Evolutionary conservation across 2,888 invertebrate species (phyloP).

Genomic region (Luperina testacea): DNA sequence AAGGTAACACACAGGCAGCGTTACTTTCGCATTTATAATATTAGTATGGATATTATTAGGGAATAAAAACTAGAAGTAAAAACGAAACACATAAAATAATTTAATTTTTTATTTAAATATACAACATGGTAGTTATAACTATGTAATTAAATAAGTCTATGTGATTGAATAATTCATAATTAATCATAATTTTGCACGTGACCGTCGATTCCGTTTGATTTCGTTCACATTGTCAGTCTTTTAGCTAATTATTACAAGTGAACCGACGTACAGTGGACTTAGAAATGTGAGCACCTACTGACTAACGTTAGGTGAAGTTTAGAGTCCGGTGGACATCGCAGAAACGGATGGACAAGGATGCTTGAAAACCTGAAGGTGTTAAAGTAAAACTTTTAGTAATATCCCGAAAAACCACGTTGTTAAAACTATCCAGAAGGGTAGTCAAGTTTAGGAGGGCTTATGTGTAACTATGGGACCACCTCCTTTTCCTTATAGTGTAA

Average conservation of each 20-base stretch:
- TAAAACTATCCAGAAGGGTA: background rate
- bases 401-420: constrained; percentile 32
- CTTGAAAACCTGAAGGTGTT: constrained; percentile 21
- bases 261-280: constrained; percentile 64
- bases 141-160: constrained; percentile 86
- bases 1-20: too few relatives aligned
- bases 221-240: constrained; percentile 85
- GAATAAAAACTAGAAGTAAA: constrained; percentile 8
- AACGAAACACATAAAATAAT: constrained; percentile 52
- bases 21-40: too few relatives aligned
- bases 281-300: constrained; percentile 64
- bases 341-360: constrained; percentile 27
- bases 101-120: constrained; percentile 88
- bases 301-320: constrained; percentile 59
- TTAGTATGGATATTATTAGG: background rate
- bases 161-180: constrained; percentile 81
- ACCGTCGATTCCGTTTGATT: constrained; percentile 72
- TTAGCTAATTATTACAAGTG: constrained; percentile 73
- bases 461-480: too few relatives aligned
- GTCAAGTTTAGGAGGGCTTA: too few relatives aligned
- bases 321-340: constrained; percentile 58
- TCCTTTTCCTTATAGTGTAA: background rate
- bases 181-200: constrained; percentile 80
- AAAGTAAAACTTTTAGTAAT: constrained; percentile 38
- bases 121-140: constrained; percentile 88